A percentile compares a stretch with the other conserved stretches of the same genome.
These are phyloP conservation scores for Steatornis caripensis DNA, from an alignment of 2,113 vertebrate genomes.

Conservation along the genomic window DNA sequence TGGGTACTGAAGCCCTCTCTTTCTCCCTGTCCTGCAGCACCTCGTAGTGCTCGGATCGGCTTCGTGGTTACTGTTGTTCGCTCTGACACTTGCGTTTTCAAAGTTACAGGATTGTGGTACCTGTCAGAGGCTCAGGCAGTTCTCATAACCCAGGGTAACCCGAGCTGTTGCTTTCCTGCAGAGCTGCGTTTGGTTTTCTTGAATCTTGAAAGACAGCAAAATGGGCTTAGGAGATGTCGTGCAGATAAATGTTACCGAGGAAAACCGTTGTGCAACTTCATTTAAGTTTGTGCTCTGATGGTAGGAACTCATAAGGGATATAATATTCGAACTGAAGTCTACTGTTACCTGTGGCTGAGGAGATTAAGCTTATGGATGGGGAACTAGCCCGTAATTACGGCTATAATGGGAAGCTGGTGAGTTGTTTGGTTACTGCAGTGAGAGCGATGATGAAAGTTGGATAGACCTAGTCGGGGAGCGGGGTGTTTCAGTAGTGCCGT, in stretches of 20 bases:
- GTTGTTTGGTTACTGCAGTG: background rate
- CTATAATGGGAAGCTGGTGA: background rate
- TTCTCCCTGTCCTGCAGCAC: background rate
- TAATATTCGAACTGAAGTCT: background rate
- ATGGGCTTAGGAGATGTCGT: rapidly evolving
- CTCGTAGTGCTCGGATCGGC: rapidly evolving
- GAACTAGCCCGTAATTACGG: background rate
- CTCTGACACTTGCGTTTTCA: background rate
- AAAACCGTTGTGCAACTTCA: background rate
- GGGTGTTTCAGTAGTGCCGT: background rate
- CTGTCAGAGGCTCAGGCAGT: background rate
- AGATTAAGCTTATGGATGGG: background rate
- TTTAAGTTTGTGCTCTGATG: background rate
- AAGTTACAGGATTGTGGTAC: rapidly evolving
- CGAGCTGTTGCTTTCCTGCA: rapidly evolving
- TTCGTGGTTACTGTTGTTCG: rapidly evolving
- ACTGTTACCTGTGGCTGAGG: background rate
- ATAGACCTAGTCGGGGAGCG: rapidly evolving
- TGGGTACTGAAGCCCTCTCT: background rate
- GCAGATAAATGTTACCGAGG: background rate
- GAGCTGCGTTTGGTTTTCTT: background rate
- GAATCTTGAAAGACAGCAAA: background rate
- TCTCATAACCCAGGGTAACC: background rate
- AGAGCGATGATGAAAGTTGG: background rate
- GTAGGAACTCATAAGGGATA: background rate